phyloP scores from a whole-genome alignment of 2,888 invertebrate genomes.

The Dynastes maya region DNA sequence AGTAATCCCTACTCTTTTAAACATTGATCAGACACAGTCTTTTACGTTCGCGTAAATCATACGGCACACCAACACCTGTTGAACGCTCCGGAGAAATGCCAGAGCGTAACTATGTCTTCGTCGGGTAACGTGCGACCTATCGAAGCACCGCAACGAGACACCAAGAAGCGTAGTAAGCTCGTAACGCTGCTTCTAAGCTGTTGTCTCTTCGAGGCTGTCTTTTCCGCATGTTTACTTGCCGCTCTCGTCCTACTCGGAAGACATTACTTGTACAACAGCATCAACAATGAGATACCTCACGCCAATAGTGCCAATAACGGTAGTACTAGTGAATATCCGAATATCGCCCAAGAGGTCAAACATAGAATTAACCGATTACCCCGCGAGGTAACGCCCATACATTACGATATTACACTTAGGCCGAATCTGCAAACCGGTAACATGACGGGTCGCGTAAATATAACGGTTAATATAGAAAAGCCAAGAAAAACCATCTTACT shows the following conservation, averaged over 20 bases:
- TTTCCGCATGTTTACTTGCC: slow-evolving; percentile 64
- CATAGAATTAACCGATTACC: slow-evolving; percentile 73
- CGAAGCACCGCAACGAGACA: slow-evolving; percentile 4
- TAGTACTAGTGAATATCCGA: not conserved
- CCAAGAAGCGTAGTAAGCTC: slow-evolving; percentile 33
- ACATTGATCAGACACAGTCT: not conserved
- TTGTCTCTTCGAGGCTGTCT: slow-evolving; percentile 64
- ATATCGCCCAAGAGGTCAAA: not conserved
- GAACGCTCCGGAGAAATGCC: slow-evolving; percentile 11
- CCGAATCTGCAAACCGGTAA: slow-evolving; percentile 77
- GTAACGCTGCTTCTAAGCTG: slow-evolving; percentile 62
- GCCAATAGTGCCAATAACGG: not conserved
- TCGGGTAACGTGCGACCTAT: not conserved
- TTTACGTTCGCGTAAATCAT: slow-evolving; percentile 28
- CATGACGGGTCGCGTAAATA: slow-evolving; percentile 75
- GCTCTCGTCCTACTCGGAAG: slow-evolving; percentile 65
- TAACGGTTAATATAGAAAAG: slow-evolving; percentile 69
- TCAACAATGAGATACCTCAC: not conserved
- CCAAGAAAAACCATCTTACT: slow-evolving; percentile 68
- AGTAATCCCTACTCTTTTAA: slow-evolving; percentile 23
- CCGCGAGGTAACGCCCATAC: slow-evolving; percentile 73
- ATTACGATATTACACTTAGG: slow-evolving; percentile 77
- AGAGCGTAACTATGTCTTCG: slow-evolving; percentile 20
- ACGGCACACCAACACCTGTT: slow-evolving; percentile 27
- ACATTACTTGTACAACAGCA: slow-evolving; percentile 53